Percentiles rank a stretch among this genome's conserved stretches.
Conservation (phyloP, 1,140 invertebrate species). For the Monochamus saltuarius region DNA sequence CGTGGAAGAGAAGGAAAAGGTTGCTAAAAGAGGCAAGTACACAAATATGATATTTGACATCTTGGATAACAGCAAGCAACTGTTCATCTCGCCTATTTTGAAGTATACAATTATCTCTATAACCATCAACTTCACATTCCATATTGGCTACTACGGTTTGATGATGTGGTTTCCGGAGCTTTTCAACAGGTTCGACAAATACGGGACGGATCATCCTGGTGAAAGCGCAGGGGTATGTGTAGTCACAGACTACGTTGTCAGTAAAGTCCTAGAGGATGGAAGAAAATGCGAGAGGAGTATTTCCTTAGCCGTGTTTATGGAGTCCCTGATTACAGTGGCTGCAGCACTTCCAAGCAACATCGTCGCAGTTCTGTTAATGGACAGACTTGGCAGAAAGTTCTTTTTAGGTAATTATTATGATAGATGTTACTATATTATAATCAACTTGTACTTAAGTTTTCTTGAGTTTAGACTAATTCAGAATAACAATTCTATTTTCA, state of each 20-base stretch:
- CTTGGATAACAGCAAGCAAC: conserved; percentile 74
- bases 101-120: conserved; percentile 81
- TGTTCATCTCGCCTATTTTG: conserved; percentile 76
- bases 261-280: conserved; percentile 59
- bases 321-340: conserved; percentile 82
- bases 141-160: conserved; percentile 85
- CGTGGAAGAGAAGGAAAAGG: conserved; percentile 55
- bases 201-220: conserved; percentile 54
- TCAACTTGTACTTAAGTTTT: not conserved
- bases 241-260: conserved; percentile 74
- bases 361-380: conserved; percentile 72
- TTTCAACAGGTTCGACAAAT: conserved; percentile 83
- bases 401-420: conserved; percentile 67
- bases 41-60: conserved; percentile 73
- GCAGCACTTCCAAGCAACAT: conserved; percentile 83
- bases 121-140: conserved; percentile 84
- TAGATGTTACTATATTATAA: no score
- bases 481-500: conserved; percentile 50
- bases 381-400: conserved; percentile 83
- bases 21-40: conserved; percentile 62
- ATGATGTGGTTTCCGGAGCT: conserved; percentile 93
- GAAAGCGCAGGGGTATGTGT: conserved; percentile 70
- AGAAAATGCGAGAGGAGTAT: conserved; percentile 70
- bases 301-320: conserved; percentile 75
- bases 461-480: not conserved